Percentiles rank a stretch among this genome's conserved stretches.
These are phyloP conservation scores for Nebria salina DNA, from an alignment of 2,888 invertebrate species.

Conservation along the genomic window DNA sequence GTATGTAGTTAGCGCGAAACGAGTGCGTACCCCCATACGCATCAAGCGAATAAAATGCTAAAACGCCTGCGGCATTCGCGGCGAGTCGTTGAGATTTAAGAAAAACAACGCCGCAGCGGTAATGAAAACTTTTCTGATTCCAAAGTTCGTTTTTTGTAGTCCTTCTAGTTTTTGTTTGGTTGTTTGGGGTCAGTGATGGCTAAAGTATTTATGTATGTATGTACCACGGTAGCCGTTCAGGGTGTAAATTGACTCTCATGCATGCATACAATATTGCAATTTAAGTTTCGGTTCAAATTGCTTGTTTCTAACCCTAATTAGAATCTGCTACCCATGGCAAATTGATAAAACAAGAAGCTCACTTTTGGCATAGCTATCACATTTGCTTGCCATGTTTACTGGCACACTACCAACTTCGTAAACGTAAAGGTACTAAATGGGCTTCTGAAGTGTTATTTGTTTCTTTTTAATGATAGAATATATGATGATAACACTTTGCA, in stretches of 20 bases:
- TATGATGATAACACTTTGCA: too few relatives aligned
- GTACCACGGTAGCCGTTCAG: neutral
- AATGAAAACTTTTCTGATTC: conserved; percentile 26
- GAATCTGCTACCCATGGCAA: neutral
- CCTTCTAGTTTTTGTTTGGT: neutral
- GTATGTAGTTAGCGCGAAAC: neutral
- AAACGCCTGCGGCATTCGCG: neutral
- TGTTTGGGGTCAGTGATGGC: conserved; percentile 11
- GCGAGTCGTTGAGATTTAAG: neutral
- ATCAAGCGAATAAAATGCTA: neutral
- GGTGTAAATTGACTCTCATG: neutral
- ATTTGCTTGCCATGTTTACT: neutral
- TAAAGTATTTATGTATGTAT: conserved; percentile 5
- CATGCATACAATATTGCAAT: conserved; percentile 7
- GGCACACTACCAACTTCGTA: neutral
- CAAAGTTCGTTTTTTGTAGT: neutral
- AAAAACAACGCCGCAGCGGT: conserved; percentile 4
- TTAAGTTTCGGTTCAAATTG: conserved; percentile 6
- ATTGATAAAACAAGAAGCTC: neutral
- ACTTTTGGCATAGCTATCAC: neutral
- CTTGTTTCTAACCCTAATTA: neutral
- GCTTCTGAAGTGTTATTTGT: neutral
- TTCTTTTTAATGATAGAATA: neutral
- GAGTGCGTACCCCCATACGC: neutral
- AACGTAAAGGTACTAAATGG: neutral